These are phyloP conservation scores for Andrena hattorfiana DNA, from an alignment of 2,888 invertebrate genomes.

Conservation along the genomic window DNA sequence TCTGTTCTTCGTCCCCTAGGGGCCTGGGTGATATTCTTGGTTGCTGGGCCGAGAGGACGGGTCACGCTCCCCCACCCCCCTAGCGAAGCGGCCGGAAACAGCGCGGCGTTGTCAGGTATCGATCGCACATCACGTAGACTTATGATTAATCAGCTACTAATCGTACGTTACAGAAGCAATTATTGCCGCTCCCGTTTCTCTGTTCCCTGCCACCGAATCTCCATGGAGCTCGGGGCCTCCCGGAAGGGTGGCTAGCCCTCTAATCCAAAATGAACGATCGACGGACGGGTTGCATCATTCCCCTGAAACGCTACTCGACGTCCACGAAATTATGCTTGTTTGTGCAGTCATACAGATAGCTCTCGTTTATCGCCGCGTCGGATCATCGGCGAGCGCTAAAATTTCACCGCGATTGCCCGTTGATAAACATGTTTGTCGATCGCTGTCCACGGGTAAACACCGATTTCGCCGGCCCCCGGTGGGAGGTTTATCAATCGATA, in stretches of 20 bases:
- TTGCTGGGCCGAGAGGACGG: neutral
- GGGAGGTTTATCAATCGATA: slow-evolving; percentile 21
- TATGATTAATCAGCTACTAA: neutral
- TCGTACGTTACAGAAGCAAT: neutral
- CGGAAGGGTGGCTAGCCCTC: too few species aligned
- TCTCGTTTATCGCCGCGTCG: slow-evolving; percentile 2
- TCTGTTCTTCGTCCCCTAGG: neutral
- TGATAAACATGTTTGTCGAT: slow-evolving; percentile 48
- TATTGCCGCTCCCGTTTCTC: neutral
- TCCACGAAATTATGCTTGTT: neutral
- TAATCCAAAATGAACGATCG: neutral
- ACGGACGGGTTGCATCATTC: neutral
- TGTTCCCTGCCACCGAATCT: too few species aligned
- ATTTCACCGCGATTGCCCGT: slow-evolving; percentile 32
- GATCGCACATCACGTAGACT: neutral
- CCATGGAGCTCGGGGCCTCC: too few species aligned
- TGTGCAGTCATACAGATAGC: neutral
- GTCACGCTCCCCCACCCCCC: neutral
- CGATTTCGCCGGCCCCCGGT: neutral
- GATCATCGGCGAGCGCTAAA: slow-evolving; percentile 33
- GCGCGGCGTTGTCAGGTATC: neutral
- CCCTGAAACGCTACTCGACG: neutral
- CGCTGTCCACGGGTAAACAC: slow-evolving; percentile 14
- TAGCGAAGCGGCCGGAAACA: neutral
- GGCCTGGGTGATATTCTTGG: too few species aligned